These are phyloP conservation scores for Drosophila orosa DNA, from an alignment of 1,140 invertebrate species.

Conservation along the genomic window DNA sequence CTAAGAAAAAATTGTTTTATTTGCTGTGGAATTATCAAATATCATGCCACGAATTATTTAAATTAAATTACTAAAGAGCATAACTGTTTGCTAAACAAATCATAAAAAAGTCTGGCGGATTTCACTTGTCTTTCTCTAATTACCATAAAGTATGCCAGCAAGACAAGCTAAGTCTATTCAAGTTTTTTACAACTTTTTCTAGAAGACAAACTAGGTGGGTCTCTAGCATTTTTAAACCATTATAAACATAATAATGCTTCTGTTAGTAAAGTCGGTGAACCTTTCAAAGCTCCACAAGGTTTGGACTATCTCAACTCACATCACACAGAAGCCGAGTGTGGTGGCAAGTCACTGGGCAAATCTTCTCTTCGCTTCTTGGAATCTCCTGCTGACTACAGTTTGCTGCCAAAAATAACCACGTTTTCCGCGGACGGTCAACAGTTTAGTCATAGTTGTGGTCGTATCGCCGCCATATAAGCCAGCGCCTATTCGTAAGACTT, in stretches of 20 bases:
- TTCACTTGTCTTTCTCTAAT: background rate
- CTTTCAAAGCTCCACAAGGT: background rate
- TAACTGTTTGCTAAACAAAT: background rate
- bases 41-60: background rate
- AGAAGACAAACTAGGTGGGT: background rate
- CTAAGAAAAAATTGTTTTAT: conserved; percentile 9
- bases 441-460: conserved; percentile 38
- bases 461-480: background rate
- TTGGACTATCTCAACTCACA: conserved; percentile 6
- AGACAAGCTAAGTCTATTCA: background rate
- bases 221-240: background rate
- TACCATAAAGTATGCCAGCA: conserved; percentile 5
- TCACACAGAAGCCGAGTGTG: background rate
- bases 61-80: background rate
- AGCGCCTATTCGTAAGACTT: conserved; percentile 10
- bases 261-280: conserved; percentile 13
- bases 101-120: no score
- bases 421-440: conserved; percentile 10
- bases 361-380: conserved; percentile 17
- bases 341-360: conserved; percentile 9
- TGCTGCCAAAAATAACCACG: conserved; percentile 4
- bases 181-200: background rate
- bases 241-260: conserved; percentile 2
- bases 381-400: conserved; percentile 17
- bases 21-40: background rate